These are phyloP conservation scores for Bradypodion pumilum DNA, from an alignment of 2,797 vertebrate species.

Conservation along the genomic window DNA sequence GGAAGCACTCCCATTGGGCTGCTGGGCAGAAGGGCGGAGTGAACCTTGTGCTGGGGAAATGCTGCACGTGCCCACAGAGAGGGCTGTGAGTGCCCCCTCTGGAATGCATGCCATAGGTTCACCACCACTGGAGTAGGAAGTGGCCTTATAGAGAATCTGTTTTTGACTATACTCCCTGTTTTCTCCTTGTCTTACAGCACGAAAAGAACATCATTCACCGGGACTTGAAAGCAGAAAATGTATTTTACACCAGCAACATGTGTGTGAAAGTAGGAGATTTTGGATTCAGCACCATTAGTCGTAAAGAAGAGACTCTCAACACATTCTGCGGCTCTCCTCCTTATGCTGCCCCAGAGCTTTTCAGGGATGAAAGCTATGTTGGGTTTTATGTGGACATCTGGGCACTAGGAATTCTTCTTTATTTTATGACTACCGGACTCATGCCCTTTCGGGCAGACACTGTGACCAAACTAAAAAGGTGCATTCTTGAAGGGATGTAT, in stretches of 20 bases:
- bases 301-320: slow-evolving; percentile 88
- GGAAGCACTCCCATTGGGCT: too few species aligned
- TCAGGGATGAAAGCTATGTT: slow-evolving; percentile 90
- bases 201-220: slow-evolving; percentile 95
- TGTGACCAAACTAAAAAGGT: slow-evolving; percentile 92
- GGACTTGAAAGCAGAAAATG: slow-evolving; percentile 95
- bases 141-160: neutral
- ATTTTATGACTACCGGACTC: slow-evolving; percentile 90
- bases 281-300: slow-evolving; percentile 94
- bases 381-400: slow-evolving; percentile 92
- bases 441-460: slow-evolving; percentile 97
- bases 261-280: slow-evolving; percentile 98
- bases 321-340: slow-evolving; percentile 97
- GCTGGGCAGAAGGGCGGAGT: too few species aligned
- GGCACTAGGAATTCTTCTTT: slow-evolving; percentile 94
- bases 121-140: too few species aligned
- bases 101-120: too few species aligned
- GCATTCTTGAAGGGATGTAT: slow-evolving; percentile 91
- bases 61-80: too few species aligned
- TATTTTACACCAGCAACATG: slow-evolving; percentile 90
- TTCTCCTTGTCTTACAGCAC: slow-evolving; percentile 79
- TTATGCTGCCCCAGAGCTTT: slow-evolving; percentile 94
- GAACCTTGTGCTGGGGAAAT: too few species aligned
- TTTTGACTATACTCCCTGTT: neutral
- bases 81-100: too few species aligned